Evolutionary conservation across 1,140 invertebrate genomes (phyloP), one percentile per base, ranked within the genome.

Genomic region (Drosophila nasuta): DNA sequence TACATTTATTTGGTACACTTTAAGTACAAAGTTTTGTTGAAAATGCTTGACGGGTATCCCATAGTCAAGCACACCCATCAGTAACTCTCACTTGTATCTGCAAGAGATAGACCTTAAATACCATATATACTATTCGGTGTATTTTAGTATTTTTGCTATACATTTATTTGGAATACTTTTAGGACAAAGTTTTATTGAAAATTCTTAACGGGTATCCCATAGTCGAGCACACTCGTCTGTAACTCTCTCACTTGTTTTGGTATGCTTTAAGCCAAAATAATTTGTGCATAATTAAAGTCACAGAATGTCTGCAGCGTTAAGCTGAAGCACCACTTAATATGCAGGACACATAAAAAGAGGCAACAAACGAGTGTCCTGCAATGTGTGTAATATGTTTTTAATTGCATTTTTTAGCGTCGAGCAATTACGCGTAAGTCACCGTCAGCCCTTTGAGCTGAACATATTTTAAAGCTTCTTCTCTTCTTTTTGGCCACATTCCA

Each of bases 271-370:
- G 74, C 62, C 65, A 33, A 59, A 66, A 63, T 69, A 69, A 80
- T 83, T 81, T 77, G 73, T 74, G 69, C 74, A 86, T 77, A 76
- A 81, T 81, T 85, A 52, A 74, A 69, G 52, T 46, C 20, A 20
- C 20, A 25, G 11, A 38, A 38, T 10, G 35, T 38, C 52, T 25
- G 28, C 20, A 25, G 20, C 51, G 51, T 38, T 67, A 63, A 56
- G 41, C 67, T 60, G 8, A 58, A 25, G 51, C 17, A 33, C 48
- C 49, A 74, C 63, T 72, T 73, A 43, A 66, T 67, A 77, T 66
- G 75, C 69, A 67, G 67, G 59, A 52, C 68, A 59, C 56, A 54
- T 45, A 60, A 56, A 56, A 17, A 38, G 13, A 3, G 13, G 33
- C 33, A 43, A 49, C 41, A 54, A 59, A 20, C 35, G 20, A 25